Evolutionary conservation across 2,113 vertebrate genomes (phyloP), one percentile per base, ranked within the genome.

Genomic region (Megaceryle torquata): DNA sequence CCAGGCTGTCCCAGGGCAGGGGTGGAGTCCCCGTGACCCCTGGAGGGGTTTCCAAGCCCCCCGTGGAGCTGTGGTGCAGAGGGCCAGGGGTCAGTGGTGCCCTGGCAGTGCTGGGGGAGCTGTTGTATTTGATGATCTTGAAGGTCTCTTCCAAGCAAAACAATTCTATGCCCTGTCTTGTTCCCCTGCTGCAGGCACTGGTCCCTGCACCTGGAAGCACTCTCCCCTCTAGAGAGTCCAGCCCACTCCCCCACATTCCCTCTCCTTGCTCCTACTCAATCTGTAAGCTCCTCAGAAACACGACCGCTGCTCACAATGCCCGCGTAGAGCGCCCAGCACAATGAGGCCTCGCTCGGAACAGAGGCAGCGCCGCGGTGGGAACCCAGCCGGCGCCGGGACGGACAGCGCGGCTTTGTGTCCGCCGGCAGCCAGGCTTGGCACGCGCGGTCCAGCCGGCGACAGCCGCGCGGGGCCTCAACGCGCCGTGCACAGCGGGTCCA

Each of bases 161-260:
- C 29, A 31, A 31, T 19, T 56, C 54, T 31, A 56, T 19, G 17
- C 16, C 15, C 53, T 0, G 29, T 29, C 63, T 46, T 2, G 0
- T 6, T n/a, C 16, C 72, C 44, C 50, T 7, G 11, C 54, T 15
- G 48, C 21, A 1, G 12, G 5, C 5, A 0, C 35, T 5, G 43
- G 25, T 6, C 41, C 7, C 21, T 10, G 53, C 31, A 0, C 43
- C 9, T 8, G 20, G 67, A 67, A 65, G 9, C 2, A 25, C 65
- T 31, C 24, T 25, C 33, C 51, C 65, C 39, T 56, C 48, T 60
- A 2, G 35, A 9, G 54, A 9, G 54, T 4, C 24, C 65, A n/a
- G 8, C 60, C 17, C 0, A 6, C 5, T 21, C 79, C 50, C 25
- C 50, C 37, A 1, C 2, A 1, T 19, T 13, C 1, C 57, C 31